Base-by-base conservation (phyloP, 1,140 invertebrate species). In the Drosophila paulistorum region DNA sequence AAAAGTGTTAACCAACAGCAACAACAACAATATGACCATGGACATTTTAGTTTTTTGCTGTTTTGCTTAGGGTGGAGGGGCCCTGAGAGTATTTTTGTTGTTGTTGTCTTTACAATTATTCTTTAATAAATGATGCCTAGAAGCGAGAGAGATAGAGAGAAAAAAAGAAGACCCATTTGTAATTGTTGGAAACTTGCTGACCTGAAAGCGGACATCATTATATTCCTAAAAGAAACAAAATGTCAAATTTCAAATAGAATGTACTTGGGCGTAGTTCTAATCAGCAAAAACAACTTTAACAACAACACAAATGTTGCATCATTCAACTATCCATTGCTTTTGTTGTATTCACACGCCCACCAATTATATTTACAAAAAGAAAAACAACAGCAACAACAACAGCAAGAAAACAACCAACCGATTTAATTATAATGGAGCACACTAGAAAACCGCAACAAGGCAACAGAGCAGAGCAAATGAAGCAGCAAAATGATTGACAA, bases 391-490 rank as follows among this genome's bases (percentile, higher is more conserved):
- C 35, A 42, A 14, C 35, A 37, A 37, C 35, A 42, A 14, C 30
- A 30, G 1, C 30, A 30, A 30, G 30, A 30, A 6, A 30, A 30
- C 30, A 30, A 30, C 5, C 30, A 86, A 87, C 66, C 57, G 76
- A 86, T 86, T 86, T 79, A 86, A 87, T 87, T 86, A 87, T 87
- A 86, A 86, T 83, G 87, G 58, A 81, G 39, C 74, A 62, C 68
- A 72, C 57, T 41, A 57, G 42, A 79, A 54, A 60, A 33, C 55
- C 57, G 20, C 14, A 33, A 71, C 71, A 86, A 67, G 83, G 79
- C 75, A 82, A 23, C 30, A 30, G 30, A 30, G 30, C 20, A 20
- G 11, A 65, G 68, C 75, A 82, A 85, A 87, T 85, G 83, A 85
- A 85, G 82, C 82, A 71, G 63, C 71, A 75, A 86, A 85, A 71